Evolutionary conservation across 2,888 invertebrate genomes (phyloP), one percentile per base, ranked within the genome.

Genomic region (Cephalotes varians): DNA sequence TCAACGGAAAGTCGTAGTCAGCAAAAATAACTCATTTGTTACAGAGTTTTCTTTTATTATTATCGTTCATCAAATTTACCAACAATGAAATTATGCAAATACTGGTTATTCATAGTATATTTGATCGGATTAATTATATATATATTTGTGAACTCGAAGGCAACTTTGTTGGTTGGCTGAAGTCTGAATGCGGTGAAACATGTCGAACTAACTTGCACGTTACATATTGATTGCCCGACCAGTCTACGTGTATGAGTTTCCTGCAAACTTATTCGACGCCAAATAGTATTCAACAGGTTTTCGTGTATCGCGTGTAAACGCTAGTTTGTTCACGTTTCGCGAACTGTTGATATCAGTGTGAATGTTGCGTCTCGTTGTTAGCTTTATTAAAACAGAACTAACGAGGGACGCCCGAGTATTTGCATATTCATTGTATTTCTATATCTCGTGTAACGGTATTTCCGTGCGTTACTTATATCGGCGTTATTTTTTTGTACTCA

Each of bases 211-310:
- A 87, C 86, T 90, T 85, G 64, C 69, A 83, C 40, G 87, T 84
- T 90, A 88, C 90, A 87, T 86, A 90, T 90, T 85, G 89, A 90
- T 90, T 86, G 87, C 62, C 79, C 87, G 44, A 49, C 47, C 71
- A 64, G 76, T 81, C 71, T 79, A 71, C 85, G 88, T 87, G 85
- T 85, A 85, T 84, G 88, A 90, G 86, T 90, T 90, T 83, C 86
- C 82, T 83, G 83, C 86, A 87, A 90, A 90, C 90, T 90, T 90
- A 90, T 88, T 86, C 88, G 65, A 79, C 83, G 72, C 67, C 84
- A 88, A 88, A 86, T 85, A 87, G 85, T 73, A 90, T 90, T 90
- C 90, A 90, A 90, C 90, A 90, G 90, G 90, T 90, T 84, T 85
- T 87, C 85, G 86, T 88, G 89, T 88, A 74, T 82, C 85, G 77